Conservation (phyloP, 2,113 vertebrate genomes). For the Saguinus midas region DNA sequence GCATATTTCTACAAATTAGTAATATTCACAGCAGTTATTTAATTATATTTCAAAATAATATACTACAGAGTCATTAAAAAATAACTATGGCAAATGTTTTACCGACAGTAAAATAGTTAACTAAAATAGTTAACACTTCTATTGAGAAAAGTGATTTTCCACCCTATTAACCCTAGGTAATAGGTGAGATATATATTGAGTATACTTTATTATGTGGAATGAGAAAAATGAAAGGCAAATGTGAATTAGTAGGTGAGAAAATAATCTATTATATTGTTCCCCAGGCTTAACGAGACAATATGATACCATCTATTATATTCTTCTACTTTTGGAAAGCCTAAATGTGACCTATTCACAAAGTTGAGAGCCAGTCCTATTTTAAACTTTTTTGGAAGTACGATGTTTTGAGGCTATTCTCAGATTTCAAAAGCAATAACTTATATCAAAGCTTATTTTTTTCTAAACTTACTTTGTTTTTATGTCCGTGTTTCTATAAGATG, state of each 20-base stretch:
- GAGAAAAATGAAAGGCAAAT: neutral
- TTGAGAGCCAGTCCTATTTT: neutral
- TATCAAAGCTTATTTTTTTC: neutral
- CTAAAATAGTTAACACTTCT: neutral
- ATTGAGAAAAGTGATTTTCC: neutral
- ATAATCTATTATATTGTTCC: neutral
- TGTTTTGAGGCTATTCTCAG: neutral
- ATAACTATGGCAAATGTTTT: neutral
- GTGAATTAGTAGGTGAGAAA: neutral
- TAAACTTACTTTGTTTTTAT: neutral
- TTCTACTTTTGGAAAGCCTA: neutral
- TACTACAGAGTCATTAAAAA: neutral
- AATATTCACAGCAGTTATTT: slow-evolving; percentile 61
- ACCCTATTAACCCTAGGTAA: neutral
- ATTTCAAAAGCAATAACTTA: neutral
- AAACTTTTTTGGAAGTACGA: neutral
- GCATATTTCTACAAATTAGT: slow-evolving; percentile 67
- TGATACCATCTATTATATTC: neutral
- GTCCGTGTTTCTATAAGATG: neutral
- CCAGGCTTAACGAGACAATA: neutral
- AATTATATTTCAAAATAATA: slow-evolving; percentile 22
- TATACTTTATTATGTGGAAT: neutral
- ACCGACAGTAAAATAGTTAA: neutral
- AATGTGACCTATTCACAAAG: neutral
- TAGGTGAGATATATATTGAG: neutral